These are phyloP conservation scores for Typhlomys cinereus DNA, from an alignment of 2,113 vertebrate species.

Conservation along the genomic window DNA sequence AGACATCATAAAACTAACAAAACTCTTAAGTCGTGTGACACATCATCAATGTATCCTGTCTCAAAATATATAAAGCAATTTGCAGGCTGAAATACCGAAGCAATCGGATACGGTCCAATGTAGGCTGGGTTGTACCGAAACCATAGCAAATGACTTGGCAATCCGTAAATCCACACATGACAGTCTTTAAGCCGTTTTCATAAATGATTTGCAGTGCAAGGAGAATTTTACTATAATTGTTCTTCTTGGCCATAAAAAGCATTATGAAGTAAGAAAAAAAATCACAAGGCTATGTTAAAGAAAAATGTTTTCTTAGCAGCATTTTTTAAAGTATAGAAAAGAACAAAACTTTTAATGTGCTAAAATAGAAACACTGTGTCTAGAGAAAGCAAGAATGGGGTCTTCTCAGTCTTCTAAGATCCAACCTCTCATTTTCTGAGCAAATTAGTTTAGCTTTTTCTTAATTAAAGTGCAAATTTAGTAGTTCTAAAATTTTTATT, in stretches of 20 bases:
- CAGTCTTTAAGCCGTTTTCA: conserved; percentile 69
- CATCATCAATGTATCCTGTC: conserved; percentile 47
- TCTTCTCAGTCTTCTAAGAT: neutral
- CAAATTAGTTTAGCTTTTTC: neutral
- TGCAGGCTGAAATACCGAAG: conserved; percentile 58
- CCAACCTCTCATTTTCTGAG: neutral
- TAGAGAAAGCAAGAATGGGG: neutral
- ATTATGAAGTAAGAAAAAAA: conserved; percentile 24
- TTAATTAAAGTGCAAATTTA: neutral
- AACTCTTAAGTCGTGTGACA: conserved; percentile 58
- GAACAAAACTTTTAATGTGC: neutral
- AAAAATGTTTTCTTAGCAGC: conserved; percentile 30
- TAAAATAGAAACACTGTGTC: neutral
- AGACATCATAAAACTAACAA: conserved; percentile 49
- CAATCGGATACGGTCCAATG: conserved; percentile 53
- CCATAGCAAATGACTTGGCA: conserved; percentile 70
- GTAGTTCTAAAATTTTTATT: neutral
- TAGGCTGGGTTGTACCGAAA: conserved; percentile 66
- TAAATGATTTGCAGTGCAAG: conserved; percentile 76
- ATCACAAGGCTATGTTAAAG: neutral
- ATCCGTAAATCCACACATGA: conserved; percentile 65
- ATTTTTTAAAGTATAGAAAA: neutral
- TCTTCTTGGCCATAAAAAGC: conserved; percentile 65
- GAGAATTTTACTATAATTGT: conserved; percentile 70
- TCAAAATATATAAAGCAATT: conserved; percentile 54